These are phyloP conservation scores for Oedothorax gibbosus DNA, from an alignment of 1,140 invertebrate genomes.

Conservation along the genomic window DNA sequence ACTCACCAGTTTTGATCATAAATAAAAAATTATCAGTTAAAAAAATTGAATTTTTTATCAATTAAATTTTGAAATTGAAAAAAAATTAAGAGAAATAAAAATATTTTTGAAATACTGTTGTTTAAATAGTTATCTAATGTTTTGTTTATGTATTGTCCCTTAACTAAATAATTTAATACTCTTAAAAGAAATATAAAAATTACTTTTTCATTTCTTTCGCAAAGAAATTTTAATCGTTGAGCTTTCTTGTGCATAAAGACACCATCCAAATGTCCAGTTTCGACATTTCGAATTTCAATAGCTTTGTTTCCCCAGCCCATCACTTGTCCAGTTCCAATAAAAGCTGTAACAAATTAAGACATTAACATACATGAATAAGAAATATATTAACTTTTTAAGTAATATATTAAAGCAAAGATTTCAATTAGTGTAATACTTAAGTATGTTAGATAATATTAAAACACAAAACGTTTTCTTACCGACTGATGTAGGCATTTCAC, in stretches of 20 bases:
- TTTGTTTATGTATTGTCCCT: background rate
- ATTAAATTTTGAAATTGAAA: too few relatives aligned
- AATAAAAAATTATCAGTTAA: too few relatives aligned
- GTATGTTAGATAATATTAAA: background rate
- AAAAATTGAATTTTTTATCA: too few relatives aligned
- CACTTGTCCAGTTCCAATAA: constrained; percentile 97
- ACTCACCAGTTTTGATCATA: too few relatives aligned
- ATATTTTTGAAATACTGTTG: too few relatives aligned
- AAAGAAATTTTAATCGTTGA: constrained; percentile 98
- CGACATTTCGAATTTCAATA: constrained; percentile 95
- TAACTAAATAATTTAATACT: background rate
- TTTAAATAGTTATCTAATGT: too few relatives aligned
- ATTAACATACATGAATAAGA: background rate
- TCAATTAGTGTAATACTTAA: background rate
- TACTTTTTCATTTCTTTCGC: constrained; percentile 98
- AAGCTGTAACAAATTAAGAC: constrained; percentile 71
- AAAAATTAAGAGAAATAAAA: too few relatives aligned
- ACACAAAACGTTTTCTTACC: constrained; percentile 66
- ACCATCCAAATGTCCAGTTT: constrained; percentile 97
- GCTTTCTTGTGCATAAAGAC: constrained; percentile 99
- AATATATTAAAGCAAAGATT: constrained; percentile 1
- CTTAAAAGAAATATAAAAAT: constrained; percentile 4
- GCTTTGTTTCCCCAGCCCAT: constrained; percentile 99
- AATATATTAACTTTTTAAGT: too few relatives aligned
- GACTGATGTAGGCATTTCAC: constrained; percentile 97